A percentile compares a stretch with the other conserved stretches of the same genome.
Evolutionary conservation across 2,797 vertebrate species (phyloP).

Genomic region (Acanthornis magna): DNA sequence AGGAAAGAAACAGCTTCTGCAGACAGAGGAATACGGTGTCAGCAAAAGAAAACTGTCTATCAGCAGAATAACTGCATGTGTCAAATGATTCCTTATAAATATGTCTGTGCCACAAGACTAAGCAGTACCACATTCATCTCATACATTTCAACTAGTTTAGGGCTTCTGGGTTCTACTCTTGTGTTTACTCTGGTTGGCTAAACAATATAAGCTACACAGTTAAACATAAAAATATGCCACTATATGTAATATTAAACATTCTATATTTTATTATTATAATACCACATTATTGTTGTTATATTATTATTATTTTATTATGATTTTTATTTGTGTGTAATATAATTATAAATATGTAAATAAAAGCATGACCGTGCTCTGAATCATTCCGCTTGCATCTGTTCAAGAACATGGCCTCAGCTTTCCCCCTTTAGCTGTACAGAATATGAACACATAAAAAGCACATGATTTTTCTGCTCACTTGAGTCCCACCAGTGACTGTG

Average conservation of each 20-base stretch:
- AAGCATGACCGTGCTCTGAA: not conserved
- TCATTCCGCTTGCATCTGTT: not conserved
- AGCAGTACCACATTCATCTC: not conserved
- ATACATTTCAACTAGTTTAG: not conserved
- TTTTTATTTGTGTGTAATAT: not conserved
- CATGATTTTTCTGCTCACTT: not conserved
- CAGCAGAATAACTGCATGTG: not conserved
- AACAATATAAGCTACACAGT: not conserved
- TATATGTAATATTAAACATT: not conserved
- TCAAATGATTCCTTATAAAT: not conserved
- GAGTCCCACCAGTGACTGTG: not conserved
- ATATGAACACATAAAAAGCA: not conserved
- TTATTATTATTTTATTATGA: no score
- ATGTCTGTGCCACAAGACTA: not conserved
- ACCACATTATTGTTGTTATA: not conserved
- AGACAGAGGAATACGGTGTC: slow-evolving; percentile 1
- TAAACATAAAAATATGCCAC: not conserved
- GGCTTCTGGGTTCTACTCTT: not conserved
- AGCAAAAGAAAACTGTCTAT: slow-evolving; percentile 42
- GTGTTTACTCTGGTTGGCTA: not conserved
- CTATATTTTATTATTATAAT: not conserved
- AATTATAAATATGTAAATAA: not conserved
- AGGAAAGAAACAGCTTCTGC: slow-evolving; percentile 25
- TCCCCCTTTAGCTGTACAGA: not conserved
- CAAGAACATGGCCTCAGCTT: not conserved